Base-by-base conservation (phyloP, 2,113 vertebrate genomes). In the Macroglossus sobrinus region DNA sequence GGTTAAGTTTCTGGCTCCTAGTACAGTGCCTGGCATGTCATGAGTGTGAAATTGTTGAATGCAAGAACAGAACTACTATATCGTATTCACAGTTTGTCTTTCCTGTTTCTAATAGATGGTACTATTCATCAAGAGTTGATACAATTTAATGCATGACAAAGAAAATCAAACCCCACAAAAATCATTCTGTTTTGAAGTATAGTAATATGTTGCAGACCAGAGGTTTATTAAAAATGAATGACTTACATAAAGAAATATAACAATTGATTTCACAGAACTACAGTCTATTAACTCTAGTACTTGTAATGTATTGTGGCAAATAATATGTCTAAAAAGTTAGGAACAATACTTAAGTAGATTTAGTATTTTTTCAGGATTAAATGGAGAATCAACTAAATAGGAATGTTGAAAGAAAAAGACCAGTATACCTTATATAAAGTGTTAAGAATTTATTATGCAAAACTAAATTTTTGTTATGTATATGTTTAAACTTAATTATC, bases 161-260 rank as follows among this genome's bases (percentile, higher is more conserved):
- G 95, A 96, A 97, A 93, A 97, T 88, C 82, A 97, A 97, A 96
- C 55, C 94, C 53, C 47, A 96, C 55, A 64, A 78, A 97, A 97
- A 87, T 94, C 74, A 91, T 96, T 98, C 91, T 94, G 53, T 90
- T 97, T 89, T 97, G 91, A 96, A 96, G 61, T 97, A 21, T 28
- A 94, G 74, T 96, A 97, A 96, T 95, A 94, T 98, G 90, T 97
- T 97, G 91, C 75, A 94, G 94, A 94, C 30, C 53, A 96, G 74
- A 89, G n/a, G 59, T 94, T 97, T 98, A 98, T 98, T 97, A 97
- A 97, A 97, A 97, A 93, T 81, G 93, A 97, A 96, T 96, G 95
- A 85, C 86, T 95, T 97, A 75, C 94, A 75, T 93, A 98, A 97
- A 97, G 96, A 97, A 96, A 95, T 96, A 79, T 59, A 95, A 84